Evolutionary conservation across 2,797 vertebrate genomes (phyloP).

Genomic region (Scolopax bukidnonensis): DNA sequence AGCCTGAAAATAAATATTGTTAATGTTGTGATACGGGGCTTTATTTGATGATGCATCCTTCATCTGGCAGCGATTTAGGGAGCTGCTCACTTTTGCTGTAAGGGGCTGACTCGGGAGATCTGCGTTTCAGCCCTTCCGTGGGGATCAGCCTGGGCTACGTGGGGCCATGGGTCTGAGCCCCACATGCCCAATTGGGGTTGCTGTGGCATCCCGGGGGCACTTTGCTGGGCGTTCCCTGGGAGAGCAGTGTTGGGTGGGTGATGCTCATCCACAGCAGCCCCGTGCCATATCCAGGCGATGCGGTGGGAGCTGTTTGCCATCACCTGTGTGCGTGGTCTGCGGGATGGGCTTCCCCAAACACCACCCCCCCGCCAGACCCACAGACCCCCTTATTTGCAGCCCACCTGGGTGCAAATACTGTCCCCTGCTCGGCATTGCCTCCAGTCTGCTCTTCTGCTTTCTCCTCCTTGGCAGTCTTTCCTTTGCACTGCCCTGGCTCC

Average conservation of each 20-base stretch:
- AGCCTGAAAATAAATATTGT: constrained; percentile 58
- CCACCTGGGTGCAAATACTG: rapidly evolving
- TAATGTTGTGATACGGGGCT: constrained; percentile 51
- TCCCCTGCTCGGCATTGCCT: neutral
- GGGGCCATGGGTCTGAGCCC: neutral
- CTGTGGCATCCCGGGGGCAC: neutral
- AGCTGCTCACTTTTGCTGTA: neutral
- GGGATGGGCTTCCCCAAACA: rapidly evolving
- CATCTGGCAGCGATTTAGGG: neutral
- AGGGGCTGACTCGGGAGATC: constrained; percentile 3
- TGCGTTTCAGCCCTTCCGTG: rapidly evolving
- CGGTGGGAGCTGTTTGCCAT: neutral
- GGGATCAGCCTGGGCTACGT: rapidly evolving
- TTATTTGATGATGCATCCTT: constrained; percentile 34
- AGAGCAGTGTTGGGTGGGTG: neutral
- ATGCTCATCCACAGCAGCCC: neutral
- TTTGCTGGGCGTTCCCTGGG: neutral
- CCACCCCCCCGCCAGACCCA: neutral
- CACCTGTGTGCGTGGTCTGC: rapidly evolving
- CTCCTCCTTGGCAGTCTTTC: rapidly evolving
- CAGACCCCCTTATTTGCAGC: rapidly evolving
- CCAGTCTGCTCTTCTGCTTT: neutral
- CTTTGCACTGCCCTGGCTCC: neutral
- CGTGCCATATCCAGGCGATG: neutral
- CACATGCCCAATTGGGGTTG: rapidly evolving